Base-by-base conservation (phyloP, 2,113 vertebrate genomes). In the Cairina moschata region DNA sequence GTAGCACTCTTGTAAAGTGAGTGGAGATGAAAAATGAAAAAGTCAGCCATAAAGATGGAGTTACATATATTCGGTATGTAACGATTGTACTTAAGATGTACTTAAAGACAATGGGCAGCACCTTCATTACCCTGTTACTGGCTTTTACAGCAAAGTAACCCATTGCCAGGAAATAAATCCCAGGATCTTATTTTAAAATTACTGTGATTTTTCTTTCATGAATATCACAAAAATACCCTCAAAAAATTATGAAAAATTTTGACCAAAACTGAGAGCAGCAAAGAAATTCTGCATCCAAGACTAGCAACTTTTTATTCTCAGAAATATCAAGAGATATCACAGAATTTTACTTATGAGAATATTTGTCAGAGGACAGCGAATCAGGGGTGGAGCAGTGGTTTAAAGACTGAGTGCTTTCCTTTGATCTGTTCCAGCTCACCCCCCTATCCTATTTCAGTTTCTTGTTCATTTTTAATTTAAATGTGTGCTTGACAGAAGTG, bases 391-490 rank as follows among this genome's bases (percentile, higher is more conserved):
- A 93, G 52, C 52, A 14, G 73, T 8, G 66, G 66, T 40, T 93
- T 34, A 38, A 68, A 42, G 42, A 78, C 3, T 13, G 54, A 81
- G 40, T 4, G 2, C 17, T 86, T 75, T 18, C 7, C 87, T 93
- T 62, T 92, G 78, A 74, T 95, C 55, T 1, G 0, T 38, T 90
- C 68, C 28, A 26, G 2, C 34, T 93, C 73, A 56, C 28, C 28
- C 14, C 46, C 50, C 3, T 50, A 71, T 52, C 83, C 88, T 42
- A 66, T 36, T 89, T 56, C 73, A 73, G 62, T 13, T 44, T 34
- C 85, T 56, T 60, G 38, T 25, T 96, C 56, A 82, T 93, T 95
- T 90, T 96, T 93, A 90, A 90, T 95, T 91, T 72, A 83, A 90
- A 88, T 67, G 31, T 21, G 71, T 44, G 34, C 83, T 63, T 84